phyloP scores from a whole-genome alignment of 2,113 vertebrate genomes.

The Tinamus guttatus region DNA sequence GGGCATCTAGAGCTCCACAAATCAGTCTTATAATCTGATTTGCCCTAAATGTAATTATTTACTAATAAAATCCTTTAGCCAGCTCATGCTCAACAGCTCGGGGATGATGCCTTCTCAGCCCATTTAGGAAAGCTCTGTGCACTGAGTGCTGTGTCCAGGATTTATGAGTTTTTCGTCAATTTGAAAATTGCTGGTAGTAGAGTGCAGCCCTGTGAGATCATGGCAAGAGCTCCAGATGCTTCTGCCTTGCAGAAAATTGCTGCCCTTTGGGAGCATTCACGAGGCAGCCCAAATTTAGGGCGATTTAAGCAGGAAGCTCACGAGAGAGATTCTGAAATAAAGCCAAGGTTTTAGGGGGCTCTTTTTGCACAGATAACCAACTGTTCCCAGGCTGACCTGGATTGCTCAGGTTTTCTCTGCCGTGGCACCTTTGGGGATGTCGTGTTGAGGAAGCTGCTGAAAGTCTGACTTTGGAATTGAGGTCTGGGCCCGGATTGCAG shows the following conservation, averaged over 20 bases:
- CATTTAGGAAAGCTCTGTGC: background rate
- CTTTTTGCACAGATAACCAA: background rate
- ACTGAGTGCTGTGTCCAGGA: rapidly evolving
- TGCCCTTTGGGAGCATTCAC: background rate
- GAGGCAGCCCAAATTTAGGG: background rate
- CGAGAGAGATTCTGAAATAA: background rate
- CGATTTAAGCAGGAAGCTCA: rapidly evolving
- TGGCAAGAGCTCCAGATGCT: background rate
- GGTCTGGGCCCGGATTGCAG: background rate
- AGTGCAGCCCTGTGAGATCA: background rate
- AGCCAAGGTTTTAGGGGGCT: rapidly evolving
- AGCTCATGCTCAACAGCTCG: background rate
- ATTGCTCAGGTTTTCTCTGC: background rate
- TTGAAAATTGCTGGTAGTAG: background rate
- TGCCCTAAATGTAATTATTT: background rate
- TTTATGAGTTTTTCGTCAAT: background rate
- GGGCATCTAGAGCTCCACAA: background rate
- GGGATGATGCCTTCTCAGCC: background rate
- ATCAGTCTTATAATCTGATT: background rate
- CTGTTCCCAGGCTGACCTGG: background rate
- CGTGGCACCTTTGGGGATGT: background rate
- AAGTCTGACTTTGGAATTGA: background rate
- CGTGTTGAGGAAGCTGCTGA: background rate
- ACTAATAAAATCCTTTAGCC: background rate
- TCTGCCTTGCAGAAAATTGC: background rate